Evolutionary conservation across 2,797 vertebrate species (phyloP).

Genomic region (Toxotes lorentzi): DNA sequence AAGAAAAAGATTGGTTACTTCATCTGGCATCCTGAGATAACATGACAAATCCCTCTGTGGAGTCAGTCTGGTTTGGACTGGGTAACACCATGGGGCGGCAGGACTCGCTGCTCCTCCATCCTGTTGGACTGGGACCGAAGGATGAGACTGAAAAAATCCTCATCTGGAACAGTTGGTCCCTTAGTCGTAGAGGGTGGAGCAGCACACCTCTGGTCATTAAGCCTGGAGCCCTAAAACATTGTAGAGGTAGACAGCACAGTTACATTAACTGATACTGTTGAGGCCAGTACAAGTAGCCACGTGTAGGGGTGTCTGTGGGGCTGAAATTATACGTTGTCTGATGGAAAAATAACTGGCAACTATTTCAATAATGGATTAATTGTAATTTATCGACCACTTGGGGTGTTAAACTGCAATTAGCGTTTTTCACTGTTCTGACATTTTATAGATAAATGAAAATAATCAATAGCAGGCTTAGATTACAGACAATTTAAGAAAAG

Average conservation of each 20-base stretch:
- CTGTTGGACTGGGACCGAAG: slow-evolving; percentile 94
- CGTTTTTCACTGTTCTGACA: not conserved
- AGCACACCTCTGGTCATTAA: slow-evolving; percentile 95
- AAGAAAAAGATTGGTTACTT: slow-evolving; percentile 30
- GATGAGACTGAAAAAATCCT: slow-evolving; percentile 97
- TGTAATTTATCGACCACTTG: not conserved
- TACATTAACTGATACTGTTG: not conserved
- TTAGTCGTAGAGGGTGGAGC: slow-evolving; percentile 87
- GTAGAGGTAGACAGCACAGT: not conserved
- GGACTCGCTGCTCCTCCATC: slow-evolving; percentile 96
- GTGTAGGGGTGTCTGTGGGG: not conserved
- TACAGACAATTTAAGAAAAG: not conserved
- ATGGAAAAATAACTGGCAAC: not conserved
- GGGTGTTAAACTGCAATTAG: not conserved
- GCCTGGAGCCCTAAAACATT: slow-evolving; percentile 89
- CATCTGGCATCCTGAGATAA: slow-evolving; percentile 37
- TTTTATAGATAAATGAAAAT: not conserved
- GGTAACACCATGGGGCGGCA: slow-evolving; percentile 80
- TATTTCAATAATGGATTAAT: not conserved
- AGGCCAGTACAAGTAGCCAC: not conserved
- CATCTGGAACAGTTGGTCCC: slow-evolving; percentile 93
- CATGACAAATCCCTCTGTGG: not conserved
- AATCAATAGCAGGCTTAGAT: not conserved
- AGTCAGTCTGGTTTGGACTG: slow-evolving; percentile 82
- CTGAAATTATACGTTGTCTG: not conserved